A percentile compares a stretch with the other conserved stretches of the same genome.
Conservation (phyloP, 2,888 invertebrate species). For the Eugnorisma glareosa region DNA sequence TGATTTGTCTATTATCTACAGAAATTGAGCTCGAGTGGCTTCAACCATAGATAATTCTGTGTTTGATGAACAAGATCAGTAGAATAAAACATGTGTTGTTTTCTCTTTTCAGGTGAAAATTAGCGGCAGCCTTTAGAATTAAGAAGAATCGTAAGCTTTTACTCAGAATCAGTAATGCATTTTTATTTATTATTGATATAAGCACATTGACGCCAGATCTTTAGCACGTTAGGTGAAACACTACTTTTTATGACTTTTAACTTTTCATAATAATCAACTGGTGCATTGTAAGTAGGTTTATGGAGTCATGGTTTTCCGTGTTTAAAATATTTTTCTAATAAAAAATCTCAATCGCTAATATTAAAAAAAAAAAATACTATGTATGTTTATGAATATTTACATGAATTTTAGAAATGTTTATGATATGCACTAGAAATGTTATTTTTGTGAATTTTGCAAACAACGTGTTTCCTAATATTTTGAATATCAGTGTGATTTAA, state of each 20-base stretch:
- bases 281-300: conserved; percentile 39
- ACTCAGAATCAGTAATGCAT: conserved; percentile 54
- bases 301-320: conserved; percentile 47
- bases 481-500: conserved; percentile 7
- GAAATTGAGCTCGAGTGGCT: not conserved
- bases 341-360: conserved; percentile 41
- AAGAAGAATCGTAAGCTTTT: conserved; percentile 58
- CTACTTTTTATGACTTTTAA: conserved; percentile 27
- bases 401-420: conserved; percentile 70
- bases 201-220: conserved; percentile 29
- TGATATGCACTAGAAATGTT: conserved; percentile 46
- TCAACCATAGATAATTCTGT: not conserved
- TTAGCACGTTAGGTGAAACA: conserved; percentile 6
- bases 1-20: conserved; percentile 2
- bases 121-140: conserved; percentile 26
- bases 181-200: conserved; percentile 48
- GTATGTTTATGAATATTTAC: conserved; percentile 62
- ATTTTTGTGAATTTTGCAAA: conserved; percentile 41
- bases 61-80: not conserved
- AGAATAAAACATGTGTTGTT: conserved; percentile 14
- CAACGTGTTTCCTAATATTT: conserved; percentile 30
- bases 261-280: conserved; percentile 22
- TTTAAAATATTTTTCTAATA: conserved; percentile 52
- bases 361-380: conserved; percentile 9
- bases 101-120: conserved; percentile 57